Conservation (phyloP, 2,797 vertebrate genomes). For the Cephalopachus bancanus region DNA sequence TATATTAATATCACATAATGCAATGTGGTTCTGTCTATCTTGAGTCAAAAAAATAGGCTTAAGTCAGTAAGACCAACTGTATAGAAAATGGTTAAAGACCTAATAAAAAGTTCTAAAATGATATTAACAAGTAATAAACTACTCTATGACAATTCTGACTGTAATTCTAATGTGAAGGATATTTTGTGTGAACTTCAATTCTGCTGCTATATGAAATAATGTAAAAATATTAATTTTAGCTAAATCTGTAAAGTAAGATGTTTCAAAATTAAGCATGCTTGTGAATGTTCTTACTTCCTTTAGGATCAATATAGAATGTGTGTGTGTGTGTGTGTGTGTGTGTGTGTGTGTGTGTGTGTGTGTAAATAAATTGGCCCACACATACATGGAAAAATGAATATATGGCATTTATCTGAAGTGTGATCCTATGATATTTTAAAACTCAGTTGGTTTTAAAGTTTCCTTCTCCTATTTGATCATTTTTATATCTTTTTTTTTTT, state of each 20-base stretch:
- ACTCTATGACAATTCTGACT: not conserved
- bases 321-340: not conserved
- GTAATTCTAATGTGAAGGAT: not conserved
- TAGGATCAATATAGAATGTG: not conserved
- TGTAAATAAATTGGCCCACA: not conserved
- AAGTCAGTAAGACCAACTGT: not conserved
- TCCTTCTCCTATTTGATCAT: not conserved
- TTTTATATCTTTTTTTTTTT: not conserved
- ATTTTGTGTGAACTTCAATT: not conserved
- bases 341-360: not conserved
- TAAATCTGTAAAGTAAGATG: not conserved
- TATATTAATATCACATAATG: not conserved
- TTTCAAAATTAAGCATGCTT: not conserved
- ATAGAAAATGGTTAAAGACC: not conserved
- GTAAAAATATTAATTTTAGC: not conserved
- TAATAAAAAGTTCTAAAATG: not conserved
- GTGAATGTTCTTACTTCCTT: not conserved
- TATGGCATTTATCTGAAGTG: not conserved
- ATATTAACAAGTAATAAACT: not conserved
- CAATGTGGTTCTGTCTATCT: not conserved
- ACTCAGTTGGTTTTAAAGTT: slow-evolving; percentile 13
- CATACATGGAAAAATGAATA: not conserved
- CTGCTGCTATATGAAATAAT: not conserved
- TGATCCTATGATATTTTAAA: slow-evolving; percentile 5
- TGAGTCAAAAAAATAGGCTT: not conserved